Evolutionary conservation across 2,797 vertebrate species (phyloP).

Genomic region (Lithobates sylvaticus): DNA sequence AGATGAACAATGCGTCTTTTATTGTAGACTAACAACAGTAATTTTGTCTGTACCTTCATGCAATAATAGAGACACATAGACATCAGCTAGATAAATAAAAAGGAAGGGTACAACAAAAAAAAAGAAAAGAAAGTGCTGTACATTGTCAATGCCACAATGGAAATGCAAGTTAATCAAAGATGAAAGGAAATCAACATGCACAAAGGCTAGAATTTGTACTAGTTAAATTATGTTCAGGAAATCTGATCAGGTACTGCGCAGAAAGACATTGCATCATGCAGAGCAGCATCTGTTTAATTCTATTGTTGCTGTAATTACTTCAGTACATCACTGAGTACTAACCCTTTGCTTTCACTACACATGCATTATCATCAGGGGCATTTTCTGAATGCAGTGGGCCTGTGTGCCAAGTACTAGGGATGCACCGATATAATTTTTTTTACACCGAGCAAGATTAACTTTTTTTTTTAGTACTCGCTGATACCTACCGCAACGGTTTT

Average conservation of each 20-base stretch:
- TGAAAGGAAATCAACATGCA: slow-evolving; percentile 9
- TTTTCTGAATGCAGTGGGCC: too few species aligned
- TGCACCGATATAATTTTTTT: too few species aligned
- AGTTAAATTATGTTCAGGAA: slow-evolving; percentile 47
- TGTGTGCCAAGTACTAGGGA: too few species aligned
- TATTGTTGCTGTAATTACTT: slow-evolving; percentile 26
- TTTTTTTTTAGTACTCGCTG: too few species aligned
- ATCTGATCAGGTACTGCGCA: slow-evolving; percentile 47
- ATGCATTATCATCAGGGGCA: neutral
- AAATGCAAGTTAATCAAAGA: slow-evolving; percentile 2
- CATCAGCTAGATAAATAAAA: slow-evolving; percentile 1
- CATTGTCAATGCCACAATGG: slow-evolving; percentile 16
- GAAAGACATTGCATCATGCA: slow-evolving; percentile 36
- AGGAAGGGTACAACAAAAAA: neutral
- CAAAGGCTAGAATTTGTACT: slow-evolving; percentile 16
- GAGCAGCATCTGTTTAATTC: slow-evolving; percentile 48
- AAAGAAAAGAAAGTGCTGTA: neutral
- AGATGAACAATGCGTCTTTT: neutral
- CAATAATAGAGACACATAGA: neutral
- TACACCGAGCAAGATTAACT: too few species aligned
- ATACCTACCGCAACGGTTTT: too few species aligned
- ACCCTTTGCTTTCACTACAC: neutral
- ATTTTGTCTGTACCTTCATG: slow-evolving; percentile 5
- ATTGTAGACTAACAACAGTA: neutral
- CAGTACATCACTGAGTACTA: slow-evolving; percentile 18